These are phyloP conservation scores for Stegodyphus dumicola DNA, from an alignment of 1,140 invertebrate genomes.

Conservation along the genomic window DNA sequence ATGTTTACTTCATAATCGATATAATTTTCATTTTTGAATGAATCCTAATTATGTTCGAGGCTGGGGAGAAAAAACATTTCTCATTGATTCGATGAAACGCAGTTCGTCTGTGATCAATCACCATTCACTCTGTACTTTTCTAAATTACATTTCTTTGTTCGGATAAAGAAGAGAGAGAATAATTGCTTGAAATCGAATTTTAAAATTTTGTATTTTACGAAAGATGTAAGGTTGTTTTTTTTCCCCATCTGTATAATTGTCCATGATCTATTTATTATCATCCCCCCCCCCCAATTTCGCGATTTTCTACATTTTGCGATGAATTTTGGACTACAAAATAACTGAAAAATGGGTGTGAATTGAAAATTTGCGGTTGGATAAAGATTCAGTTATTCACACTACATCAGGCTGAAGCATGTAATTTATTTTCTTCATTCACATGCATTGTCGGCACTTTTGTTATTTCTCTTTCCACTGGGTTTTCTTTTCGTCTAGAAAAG, in stretches of 20 bases:
- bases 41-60: no score
- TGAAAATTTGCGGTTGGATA: not conserved
- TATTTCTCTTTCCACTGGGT: not conserved
- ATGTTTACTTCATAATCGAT: no score
- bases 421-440: slow-evolving; percentile 16
- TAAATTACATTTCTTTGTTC: not conserved
- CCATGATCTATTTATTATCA: no score
- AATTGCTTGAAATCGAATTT: no score
- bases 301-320: not conserved
- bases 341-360: not conserved
- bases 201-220: no score
- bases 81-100: not conserved
- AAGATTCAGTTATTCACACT: not conserved
- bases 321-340: not conserved
- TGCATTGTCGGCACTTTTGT: not conserved
- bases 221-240: no score
- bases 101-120: slow-evolving; percentile 25
- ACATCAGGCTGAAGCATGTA: slow-evolving; percentile 6
- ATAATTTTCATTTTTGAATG: no score
- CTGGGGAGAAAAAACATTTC: no score
- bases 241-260: no score
- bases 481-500: slow-evolving; percentile 3
- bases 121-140: not conserved
- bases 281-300: not conserved
- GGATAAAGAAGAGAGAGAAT: no score